Conservation (phyloP, 2,888 invertebrate genomes). For the Drosophila meridiana region DNA sequence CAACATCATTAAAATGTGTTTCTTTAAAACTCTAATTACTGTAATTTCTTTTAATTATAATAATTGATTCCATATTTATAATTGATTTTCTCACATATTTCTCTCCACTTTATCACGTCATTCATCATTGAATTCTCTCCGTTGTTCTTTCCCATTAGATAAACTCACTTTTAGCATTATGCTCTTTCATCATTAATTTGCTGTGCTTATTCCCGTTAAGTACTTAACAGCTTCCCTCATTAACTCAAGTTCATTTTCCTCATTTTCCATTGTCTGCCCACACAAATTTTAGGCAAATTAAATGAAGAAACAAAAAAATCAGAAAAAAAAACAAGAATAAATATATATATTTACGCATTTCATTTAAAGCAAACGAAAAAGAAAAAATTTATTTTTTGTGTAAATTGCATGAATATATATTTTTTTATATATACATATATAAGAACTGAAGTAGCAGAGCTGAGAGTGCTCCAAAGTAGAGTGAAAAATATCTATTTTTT, state of each 20-base stretch:
- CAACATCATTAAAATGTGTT: background rate
- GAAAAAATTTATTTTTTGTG: slow-evolving; percentile 12
- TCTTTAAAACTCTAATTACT: background rate
- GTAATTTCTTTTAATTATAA: background rate
- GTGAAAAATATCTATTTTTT: slow-evolving; percentile 36
- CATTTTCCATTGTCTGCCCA: background rate
- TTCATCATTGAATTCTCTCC: background rate
- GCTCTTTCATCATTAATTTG: background rate
- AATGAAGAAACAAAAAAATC: slow-evolving; percentile 3
- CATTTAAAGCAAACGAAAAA: slow-evolving; percentile 10
- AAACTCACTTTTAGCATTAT: background rate
- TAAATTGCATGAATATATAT: slow-evolving; percentile 30
- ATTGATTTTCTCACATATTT: background rate
- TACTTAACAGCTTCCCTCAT: slow-evolving; percentile 8
- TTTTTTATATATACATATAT: slow-evolving; percentile 2
- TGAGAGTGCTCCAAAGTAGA: background rate
- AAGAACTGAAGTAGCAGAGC: background rate
- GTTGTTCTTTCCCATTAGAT: background rate
- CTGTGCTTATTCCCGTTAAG: background rate
- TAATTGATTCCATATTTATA: background rate
- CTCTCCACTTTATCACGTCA: background rate
- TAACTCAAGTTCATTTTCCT: slow-evolving; percentile 7
- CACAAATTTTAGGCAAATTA: slow-evolving; percentile 11
- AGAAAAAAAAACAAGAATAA: background rate
- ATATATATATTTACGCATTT: slow-evolving; percentile 22